Conservation (phyloP, 1,140 invertebrate genomes). For the Orius insidiosus region DNA sequence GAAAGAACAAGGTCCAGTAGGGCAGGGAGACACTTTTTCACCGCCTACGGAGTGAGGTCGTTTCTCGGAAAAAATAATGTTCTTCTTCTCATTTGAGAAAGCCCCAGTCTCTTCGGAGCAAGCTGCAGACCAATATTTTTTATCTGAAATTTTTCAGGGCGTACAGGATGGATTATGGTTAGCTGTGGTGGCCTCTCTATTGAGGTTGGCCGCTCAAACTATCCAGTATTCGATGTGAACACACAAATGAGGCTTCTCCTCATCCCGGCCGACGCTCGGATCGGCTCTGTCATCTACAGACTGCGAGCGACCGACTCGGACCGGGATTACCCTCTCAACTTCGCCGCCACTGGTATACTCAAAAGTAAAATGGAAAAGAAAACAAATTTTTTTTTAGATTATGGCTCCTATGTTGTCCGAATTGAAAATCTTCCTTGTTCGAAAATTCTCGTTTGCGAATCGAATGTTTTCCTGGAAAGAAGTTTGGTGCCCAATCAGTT, state of each 20-base stretch:
- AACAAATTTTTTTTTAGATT: conserved; percentile 18
- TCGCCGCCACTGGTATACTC: conserved; percentile 50
- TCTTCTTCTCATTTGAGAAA: too few relatives aligned
- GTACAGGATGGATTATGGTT: conserved; percentile 9
- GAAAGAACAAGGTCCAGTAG: too few relatives aligned
- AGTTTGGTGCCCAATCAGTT: conserved; percentile 52
- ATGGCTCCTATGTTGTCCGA: conserved; percentile 35
- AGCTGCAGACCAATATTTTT: too few relatives aligned
- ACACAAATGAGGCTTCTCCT: conserved; percentile 62
- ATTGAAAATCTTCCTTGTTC: conserved; percentile 64
- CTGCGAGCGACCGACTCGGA: conserved; percentile 71
- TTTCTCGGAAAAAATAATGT: too few relatives aligned
- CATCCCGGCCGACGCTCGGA: conserved; percentile 59
- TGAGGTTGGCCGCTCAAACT: conserved; percentile 17
- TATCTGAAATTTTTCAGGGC: conserved; percentile 12
- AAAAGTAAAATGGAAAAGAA: background rate
- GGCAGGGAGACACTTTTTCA: too few relatives aligned
- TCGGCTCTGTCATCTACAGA: conserved; percentile 68
- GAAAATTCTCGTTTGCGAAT: conserved; percentile 67
- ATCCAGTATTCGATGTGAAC: conserved; percentile 48
- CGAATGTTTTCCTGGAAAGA: conserved; percentile 59
- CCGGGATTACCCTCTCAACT: conserved; percentile 67
- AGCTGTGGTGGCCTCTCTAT: conserved; percentile 6
- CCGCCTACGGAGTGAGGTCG: too few relatives aligned
- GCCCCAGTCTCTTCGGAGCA: too few relatives aligned